Evolutionary conservation across 2,888 invertebrate genomes (phyloP), one percentile per base, ranked within the genome.

Genomic region (Lobophora halterata): DNA sequence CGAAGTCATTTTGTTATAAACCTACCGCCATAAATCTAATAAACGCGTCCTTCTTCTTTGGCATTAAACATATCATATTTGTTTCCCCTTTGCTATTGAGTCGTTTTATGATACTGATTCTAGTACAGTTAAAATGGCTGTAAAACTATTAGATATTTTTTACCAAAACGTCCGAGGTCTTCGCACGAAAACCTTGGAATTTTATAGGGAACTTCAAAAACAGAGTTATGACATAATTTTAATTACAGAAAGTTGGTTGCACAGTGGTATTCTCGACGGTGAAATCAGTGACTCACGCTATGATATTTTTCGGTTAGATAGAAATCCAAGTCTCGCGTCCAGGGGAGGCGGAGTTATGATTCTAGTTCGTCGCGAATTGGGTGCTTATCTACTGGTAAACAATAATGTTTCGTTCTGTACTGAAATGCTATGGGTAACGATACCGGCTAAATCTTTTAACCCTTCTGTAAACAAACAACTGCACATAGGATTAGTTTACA

Each of bases 131-230:
- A 2, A 14, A 5, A 29, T 29, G 28, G 18, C 11, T 29, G 10
- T 11, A 7, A 29, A 29, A 29, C 2, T 3, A 3, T 29, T 29
- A 19, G 7, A 12, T 7, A 29, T 29, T 4, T 18, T 19, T 7
- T 29, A 29, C 5, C 28, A 29, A 19, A 29, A 29, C 8, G 28
- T 29, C 1, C 14, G 28, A 29, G n/a, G 28, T 19, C 28, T 29
- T 5, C 18, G 28, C 6, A 29, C 5, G 1, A 29, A 29, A 19
- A 19, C 19, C n/a, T 8, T 17, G 5, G 27, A 27, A 8, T 27
- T 27, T 27, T 16, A 27, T 18, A 27, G 27, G n/a, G 5, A 29
- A 4, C 5, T 29, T 7, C 2, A 12, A 5, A 19, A 19, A 19
- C 18, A 29, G 5, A 9, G 11, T 9, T 26, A 16, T 26, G 26